Evolutionary conservation across 2,113 vertebrate species (phyloP).

Genomic region (Syrrhaptes paradoxus): DNA sequence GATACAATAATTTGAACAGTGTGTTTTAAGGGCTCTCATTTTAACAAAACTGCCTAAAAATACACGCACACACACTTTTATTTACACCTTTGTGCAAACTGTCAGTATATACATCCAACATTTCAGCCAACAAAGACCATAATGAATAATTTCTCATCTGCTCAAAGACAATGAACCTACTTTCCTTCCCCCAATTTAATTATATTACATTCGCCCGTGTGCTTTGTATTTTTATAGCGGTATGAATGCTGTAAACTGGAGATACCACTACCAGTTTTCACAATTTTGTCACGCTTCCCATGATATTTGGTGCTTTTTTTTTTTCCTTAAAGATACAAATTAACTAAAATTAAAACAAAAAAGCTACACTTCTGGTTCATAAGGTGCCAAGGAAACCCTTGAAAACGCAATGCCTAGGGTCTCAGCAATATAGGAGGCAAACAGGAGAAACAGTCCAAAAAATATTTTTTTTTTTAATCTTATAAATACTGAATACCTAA

Average conservation of each 20-base stretch:
- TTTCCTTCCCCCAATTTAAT: conserved; percentile 13
- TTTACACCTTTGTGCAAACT: neutral
- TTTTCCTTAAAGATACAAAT: neutral
- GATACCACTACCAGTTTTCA: neutral
- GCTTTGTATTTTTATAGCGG: conserved; percentile 11
- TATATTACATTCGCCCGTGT: neutral
- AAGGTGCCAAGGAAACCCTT: neutral
- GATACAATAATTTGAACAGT: neutral
- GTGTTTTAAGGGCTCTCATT: neutral
- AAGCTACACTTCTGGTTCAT: neutral
- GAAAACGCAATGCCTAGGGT: neutral
- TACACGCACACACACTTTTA: neutral
- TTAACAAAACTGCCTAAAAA: neutral
- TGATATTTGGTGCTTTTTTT: neutral
- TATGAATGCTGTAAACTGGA: neutral
- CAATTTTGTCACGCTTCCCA: neutral
- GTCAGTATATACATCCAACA: neutral
- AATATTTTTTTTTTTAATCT: neutral
- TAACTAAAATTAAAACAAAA: neutral
- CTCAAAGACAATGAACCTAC: neutral
- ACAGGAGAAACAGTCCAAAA: neutral
- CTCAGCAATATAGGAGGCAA: neutral
- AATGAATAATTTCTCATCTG: neutral
- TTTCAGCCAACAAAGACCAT: neutral
- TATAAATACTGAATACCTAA: neutral